phyloP scores from a whole-genome alignment of 2,888 invertebrate genomes.

The Philonicus albiceps region DNA sequence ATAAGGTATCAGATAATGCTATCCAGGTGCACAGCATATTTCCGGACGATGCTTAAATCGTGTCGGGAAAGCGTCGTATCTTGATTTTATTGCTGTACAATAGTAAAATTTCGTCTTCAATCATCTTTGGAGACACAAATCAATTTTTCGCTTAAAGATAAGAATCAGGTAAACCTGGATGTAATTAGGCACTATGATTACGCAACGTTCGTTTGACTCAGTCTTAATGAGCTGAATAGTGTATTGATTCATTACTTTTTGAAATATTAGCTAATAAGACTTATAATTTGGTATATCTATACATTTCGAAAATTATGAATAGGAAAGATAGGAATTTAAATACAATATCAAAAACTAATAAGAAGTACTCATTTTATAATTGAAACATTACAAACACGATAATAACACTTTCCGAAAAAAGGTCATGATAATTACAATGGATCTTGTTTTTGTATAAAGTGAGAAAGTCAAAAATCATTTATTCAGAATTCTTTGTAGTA shows the following conservation, averaged over 20 bases:
- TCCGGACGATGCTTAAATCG: not conserved
- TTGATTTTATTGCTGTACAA: not conserved
- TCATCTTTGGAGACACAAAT: not conserved
- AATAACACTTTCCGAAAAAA: no score
- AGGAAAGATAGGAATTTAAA: no score
- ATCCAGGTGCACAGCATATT: not conserved
- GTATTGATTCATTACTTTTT: not conserved
- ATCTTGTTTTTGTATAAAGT: no score
- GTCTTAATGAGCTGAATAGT: not conserved
- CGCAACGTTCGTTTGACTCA: not conserved
- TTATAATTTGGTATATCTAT: no score
- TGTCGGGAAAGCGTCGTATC: not conserved
- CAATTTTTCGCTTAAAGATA: constrained; percentile 13
- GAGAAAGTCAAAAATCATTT: no score
- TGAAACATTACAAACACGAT: no score
- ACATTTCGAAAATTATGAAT: no score
- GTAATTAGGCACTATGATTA: not conserved
- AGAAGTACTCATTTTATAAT: no score
- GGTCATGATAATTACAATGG: no score
- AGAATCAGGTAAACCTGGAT: not conserved
- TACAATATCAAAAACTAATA: no score
- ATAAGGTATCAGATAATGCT: not conserved
- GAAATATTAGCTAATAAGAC: not conserved
- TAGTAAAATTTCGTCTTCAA: not conserved
- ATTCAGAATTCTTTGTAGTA: no score